Percentiles rank a stretch among this genome's conserved stretches.
phyloP scores from a whole-genome alignment of 1,140 invertebrate genomes.

The Lepidurus couesii region DNA sequence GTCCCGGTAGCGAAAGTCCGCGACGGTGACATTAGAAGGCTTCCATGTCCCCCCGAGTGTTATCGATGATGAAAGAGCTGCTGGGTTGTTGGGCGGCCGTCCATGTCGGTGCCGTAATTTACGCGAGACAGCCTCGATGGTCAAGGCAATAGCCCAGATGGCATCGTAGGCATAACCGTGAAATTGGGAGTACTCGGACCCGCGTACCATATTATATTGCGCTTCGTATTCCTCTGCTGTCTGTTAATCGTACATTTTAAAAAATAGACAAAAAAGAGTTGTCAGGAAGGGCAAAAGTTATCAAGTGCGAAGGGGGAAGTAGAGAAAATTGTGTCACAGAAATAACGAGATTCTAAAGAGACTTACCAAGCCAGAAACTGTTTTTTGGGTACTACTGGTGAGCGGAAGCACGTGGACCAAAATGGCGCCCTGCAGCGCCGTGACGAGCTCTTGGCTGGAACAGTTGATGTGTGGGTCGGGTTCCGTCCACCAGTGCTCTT shows the following conservation, averaged over 20 bases:
- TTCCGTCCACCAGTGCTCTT: slow-evolving; percentile 68
- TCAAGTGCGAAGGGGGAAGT: background rate
- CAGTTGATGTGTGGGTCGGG: slow-evolving; percentile 40
- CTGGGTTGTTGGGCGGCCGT: slow-evolving; percentile 22
- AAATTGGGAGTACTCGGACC: slow-evolving; percentile 81
- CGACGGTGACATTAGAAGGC: slow-evolving; percentile 49
- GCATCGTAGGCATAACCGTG: slow-evolving; percentile 97
- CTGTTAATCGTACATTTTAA: slow-evolving; percentile 50
- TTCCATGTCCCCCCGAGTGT: background rate
- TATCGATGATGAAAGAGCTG: background rate
- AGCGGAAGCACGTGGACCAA: slow-evolving; percentile 75
- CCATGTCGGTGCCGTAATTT: slow-evolving; percentile 52
- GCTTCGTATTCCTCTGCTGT: slow-evolving; percentile 78
- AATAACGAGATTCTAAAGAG: background rate
- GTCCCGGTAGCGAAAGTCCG: slow-evolving; percentile 75
- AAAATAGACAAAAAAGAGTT: background rate
- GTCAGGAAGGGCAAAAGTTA: background rate
- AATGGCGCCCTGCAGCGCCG: slow-evolving; percentile 83
- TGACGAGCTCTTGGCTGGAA: slow-evolving; percentile 60
- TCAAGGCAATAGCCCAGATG: slow-evolving; percentile 90
- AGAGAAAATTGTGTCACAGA: background rate
- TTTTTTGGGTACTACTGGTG: slow-evolving; percentile 66
- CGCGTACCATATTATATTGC: slow-evolving; percentile 73
- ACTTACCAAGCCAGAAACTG: slow-evolving; percentile 85
- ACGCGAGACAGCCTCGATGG: slow-evolving; percentile 78